Evolutionary conservation across 2,888 invertebrate species (phyloP).

Genomic region (Tiliacea aurago): DNA sequence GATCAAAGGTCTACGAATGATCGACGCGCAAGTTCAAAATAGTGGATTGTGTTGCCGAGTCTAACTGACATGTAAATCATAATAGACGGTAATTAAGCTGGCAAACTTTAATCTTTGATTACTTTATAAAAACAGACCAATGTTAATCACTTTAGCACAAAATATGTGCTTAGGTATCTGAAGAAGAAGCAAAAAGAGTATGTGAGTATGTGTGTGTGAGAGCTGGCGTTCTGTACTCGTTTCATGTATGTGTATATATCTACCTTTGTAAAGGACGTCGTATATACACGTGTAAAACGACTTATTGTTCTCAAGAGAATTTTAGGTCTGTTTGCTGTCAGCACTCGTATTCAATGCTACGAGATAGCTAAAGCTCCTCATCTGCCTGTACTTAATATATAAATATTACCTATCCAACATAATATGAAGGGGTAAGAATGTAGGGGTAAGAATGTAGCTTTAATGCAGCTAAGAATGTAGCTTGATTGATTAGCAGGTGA

Average conservation of each 20-base stretch:
- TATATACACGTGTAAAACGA: background rate
- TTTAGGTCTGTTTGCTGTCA: background rate
- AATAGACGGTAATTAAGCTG: background rate
- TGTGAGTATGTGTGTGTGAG: no score
- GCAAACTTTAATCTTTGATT: slow-evolving; percentile 4
- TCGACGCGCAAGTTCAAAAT: background rate
- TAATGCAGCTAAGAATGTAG: background rate
- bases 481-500: background rate
- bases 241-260: background rate
- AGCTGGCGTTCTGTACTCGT: no score
- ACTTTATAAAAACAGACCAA: background rate
- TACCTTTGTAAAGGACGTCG: background rate
- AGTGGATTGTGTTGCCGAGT: background rate
- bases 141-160: background rate
- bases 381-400: background rate
- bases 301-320: background rate
- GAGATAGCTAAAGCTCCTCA: background rate
- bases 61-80: background rate
- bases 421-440: background rate
- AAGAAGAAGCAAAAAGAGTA: no score
- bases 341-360: background rate
- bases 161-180: background rate
- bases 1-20: slow-evolving; percentile 14
- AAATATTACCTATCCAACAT: background rate
- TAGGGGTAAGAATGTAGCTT: background rate